Evolutionary conservation across 1,140 invertebrate species (phyloP), one percentile per base, ranked within the genome.

Genomic region (Palaemon carinicauda): DNA sequence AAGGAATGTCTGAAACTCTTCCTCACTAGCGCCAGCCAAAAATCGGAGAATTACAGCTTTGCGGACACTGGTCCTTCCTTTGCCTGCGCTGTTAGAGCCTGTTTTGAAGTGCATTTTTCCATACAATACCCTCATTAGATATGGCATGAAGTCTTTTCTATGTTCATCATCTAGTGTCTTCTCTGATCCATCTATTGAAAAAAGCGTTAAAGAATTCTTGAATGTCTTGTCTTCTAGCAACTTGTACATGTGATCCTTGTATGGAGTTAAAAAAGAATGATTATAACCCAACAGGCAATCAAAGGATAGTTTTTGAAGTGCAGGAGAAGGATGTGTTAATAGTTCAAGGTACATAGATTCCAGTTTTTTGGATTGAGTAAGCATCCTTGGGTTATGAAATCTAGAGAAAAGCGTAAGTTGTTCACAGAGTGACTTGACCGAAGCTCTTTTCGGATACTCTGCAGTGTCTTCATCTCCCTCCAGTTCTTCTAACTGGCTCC

Each of bases 161-260:
- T 98, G 95, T 71, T 96, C 95, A 1, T 92, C 90, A 71, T 93
- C 92, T n/a, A 97, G 93, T 31, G 93, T 91, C 77, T 94, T 92
- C 80, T 93, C 94, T 60, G 77, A 69, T 19, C 89, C 92, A 88
- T 96, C 95, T 7, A 98, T 93, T 90, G 94, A 94, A 90, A 98
- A 97, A 12, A 94, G 92, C 0, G 94, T 93, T 0, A 98, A 90
- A 91, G 97, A 96, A 86, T 95, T 94, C 91, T 96, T 96, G 83
- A 98, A 95, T 88, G 95, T 96, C 88, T 96, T 96, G 71, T 98
- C 97, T 90, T 97, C 95, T 0, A 98, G 93, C 21, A 98, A 92
- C 87, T 94, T 94, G 85, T 94, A 93, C 12, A 98, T 91, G 90
- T 96, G 94, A 24, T 94, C 94, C 69, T 91, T 96, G 90, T 98